phyloP scores from a whole-genome alignment of 2,797 vertebrate species.

The Chelon labrosus region DNA sequence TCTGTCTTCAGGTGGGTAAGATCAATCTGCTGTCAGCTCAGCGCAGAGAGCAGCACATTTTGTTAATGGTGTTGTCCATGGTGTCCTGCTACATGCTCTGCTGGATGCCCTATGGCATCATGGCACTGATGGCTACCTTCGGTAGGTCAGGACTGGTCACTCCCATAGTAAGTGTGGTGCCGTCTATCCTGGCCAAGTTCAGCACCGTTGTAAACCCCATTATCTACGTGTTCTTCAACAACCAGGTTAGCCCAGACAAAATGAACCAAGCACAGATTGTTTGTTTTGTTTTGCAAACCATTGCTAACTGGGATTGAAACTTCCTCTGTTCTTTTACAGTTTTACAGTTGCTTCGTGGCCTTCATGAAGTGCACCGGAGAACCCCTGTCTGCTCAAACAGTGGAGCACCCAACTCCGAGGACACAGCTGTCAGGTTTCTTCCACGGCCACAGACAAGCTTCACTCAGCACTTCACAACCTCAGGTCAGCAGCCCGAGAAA shows the following conservation, averaged over 20 bases:
- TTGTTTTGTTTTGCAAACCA: background rate
- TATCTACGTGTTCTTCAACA: constrained; percentile 88
- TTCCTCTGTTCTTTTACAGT: constrained; percentile 45
- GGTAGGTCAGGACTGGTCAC: constrained; percentile 77
- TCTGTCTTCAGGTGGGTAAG: constrained; percentile 69
- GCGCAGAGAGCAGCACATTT: constrained; percentile 80
- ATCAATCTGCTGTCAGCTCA: constrained; percentile 80
- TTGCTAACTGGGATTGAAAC: background rate
- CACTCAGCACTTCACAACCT: constrained; percentile 33
- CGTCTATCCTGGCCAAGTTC: constrained; percentile 87
- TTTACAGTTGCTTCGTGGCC: constrained; percentile 77
- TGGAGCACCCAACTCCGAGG: constrained; percentile 28
- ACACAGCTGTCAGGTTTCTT: constrained; percentile 25
- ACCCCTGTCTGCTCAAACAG: constrained; percentile 44
- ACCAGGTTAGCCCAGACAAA: constrained; percentile 75
- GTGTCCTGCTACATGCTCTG: constrained; percentile 88
- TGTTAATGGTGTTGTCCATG: constrained; percentile 85
- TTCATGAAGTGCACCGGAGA: constrained; percentile 76
- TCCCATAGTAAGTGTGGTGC: constrained; percentile 80
- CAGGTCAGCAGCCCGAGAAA: constrained; percentile 31
- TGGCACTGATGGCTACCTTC: constrained; percentile 83
- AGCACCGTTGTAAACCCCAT: constrained; percentile 86
- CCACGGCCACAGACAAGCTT: constrained; percentile 24
- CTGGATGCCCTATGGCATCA: constrained; percentile 87
- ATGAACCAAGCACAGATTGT: too few species aligned